These are phyloP conservation scores for Triplophysa siluroides DNA, from an alignment of 2,113 vertebrate genomes.

Conservation along the genomic window DNA sequence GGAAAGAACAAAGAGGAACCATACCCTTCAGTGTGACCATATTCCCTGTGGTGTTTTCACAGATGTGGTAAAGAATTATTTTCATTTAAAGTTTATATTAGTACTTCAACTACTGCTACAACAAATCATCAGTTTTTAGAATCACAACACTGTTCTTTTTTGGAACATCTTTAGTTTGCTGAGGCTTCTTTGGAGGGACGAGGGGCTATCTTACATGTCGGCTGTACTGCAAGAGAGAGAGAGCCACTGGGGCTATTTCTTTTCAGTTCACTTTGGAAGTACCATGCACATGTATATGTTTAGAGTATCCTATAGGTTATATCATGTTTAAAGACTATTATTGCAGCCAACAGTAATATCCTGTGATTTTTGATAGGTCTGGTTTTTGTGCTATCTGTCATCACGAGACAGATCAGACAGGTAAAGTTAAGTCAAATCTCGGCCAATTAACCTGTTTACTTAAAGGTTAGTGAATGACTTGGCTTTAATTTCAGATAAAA, in stretches of 20 bases:
- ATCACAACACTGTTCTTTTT: too few species aligned
- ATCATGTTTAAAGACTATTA: not conserved
- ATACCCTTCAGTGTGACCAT: too few species aligned
- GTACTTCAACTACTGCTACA: not conserved
- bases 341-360: not conserved
- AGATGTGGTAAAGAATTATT: not conserved
- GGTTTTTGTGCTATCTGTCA: conserved; percentile 26
- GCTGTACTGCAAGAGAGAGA: conserved; percentile 9
- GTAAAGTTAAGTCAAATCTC: too few species aligned
- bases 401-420: not conserved
- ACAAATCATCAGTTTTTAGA: not conserved
- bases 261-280: conserved; percentile 15
- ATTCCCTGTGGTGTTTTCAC: too few species aligned
- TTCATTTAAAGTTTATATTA: not conserved
- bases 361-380: conserved; percentile 6
- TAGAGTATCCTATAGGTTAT: not conserved
- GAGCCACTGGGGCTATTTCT: not conserved
- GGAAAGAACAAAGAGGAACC: too few species aligned
- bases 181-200: not conserved
- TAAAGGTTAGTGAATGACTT: too few species aligned
- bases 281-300: not conserved
- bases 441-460: too few species aligned
- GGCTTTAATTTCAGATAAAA: too few species aligned
- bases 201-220: not conserved
- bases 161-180: conserved; percentile 7